Evolutionary conservation across 2,888 invertebrate genomes (phyloP).

Genomic region (Meiosimyza platycephala): DNA sequence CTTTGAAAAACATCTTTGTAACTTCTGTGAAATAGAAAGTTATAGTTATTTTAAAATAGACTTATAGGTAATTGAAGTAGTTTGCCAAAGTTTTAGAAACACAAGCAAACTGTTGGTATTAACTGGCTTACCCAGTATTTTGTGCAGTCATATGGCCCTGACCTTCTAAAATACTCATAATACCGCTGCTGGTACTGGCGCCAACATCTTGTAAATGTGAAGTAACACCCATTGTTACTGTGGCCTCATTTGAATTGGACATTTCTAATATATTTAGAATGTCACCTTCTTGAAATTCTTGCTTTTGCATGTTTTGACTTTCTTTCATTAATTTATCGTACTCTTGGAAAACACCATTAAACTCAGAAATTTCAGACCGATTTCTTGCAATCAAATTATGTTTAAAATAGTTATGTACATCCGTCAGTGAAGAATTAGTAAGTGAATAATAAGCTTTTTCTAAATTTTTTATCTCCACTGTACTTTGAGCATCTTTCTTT

Average conservation of each 20-base stretch:
- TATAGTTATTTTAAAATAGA: no score
- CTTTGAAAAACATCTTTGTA: slow-evolving; percentile 22
- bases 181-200: not conserved
- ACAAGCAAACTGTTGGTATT: not conserved
- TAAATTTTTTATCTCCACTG: slow-evolving; percentile 52
- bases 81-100: not conserved
- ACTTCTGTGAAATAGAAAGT: not conserved
- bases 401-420: slow-evolving; percentile 65
- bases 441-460: slow-evolving; percentile 61
- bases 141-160: slow-evolving; percentile 30
- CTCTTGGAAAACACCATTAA: slow-evolving; percentile 62
- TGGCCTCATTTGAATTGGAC: slow-evolving; percentile 46
- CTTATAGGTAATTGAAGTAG: no score
- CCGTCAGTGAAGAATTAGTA: slow-evolving; percentile 60
- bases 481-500: slow-evolving; percentile 48
- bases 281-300: slow-evolving; percentile 61
- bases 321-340: slow-evolving; percentile 66
- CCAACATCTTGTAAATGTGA: slow-evolving; percentile 1
- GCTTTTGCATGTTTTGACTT: slow-evolving; percentile 63
- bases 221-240: slow-evolving; percentile 6
- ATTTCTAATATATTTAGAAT: slow-evolving; percentile 63
- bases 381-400: slow-evolving; percentile 63
- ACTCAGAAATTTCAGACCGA: slow-evolving; percentile 61
- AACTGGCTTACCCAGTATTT: not conserved
- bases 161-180: slow-evolving; percentile 28